Percentiles rank a stretch among this genome's conserved stretches.
Evolutionary conservation across 2,888 invertebrate genomes (phyloP).

Genomic region (Himalopsyche anomala): DNA sequence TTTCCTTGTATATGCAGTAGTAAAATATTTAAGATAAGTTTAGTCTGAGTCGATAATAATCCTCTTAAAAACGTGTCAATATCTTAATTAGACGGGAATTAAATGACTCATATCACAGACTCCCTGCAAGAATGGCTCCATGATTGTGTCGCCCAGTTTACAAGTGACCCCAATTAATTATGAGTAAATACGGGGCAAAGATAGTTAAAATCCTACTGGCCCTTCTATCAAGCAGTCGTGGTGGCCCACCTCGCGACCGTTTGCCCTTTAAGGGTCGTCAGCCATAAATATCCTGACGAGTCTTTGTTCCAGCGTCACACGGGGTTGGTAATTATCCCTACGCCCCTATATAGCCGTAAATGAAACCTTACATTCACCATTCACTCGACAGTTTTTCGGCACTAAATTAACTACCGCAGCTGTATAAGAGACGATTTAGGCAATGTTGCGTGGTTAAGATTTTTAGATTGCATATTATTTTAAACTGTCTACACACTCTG

Average conservation of each 20-base stretch:
- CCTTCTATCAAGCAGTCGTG: constrained; percentile 41
- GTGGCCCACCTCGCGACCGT: not conserved
- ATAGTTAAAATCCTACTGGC: constrained; percentile 50
- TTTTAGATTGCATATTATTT: constrained; percentile 27
- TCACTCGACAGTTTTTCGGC: constrained; percentile 13
- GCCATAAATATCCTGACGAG: constrained; percentile 55
- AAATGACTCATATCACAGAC: constrained; percentile 1
- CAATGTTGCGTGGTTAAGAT: constrained; percentile 16
- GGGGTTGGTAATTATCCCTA: constrained; percentile 53
- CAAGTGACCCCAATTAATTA: constrained; percentile 54
- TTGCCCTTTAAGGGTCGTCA: constrained; percentile 45
- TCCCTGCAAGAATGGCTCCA: not conserved
- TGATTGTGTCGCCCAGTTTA: constrained; percentile 42
- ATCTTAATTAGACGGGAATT: not conserved
- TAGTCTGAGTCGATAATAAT: not conserved
- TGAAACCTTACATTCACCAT: constrained; percentile 20
- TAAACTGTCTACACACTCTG: no score
- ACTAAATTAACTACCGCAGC: constrained; percentile 26
- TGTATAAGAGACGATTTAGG: constrained; percentile 26
- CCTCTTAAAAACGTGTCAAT: not conserved
- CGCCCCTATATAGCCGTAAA: constrained; percentile 28
- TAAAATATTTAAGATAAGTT: not conserved
- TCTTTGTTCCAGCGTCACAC: constrained; percentile 52
- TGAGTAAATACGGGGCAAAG: constrained; percentile 52
- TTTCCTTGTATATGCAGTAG: not conserved